phyloP scores from a whole-genome alignment of 2,888 invertebrate genomes.

The Troides helena region DNA sequence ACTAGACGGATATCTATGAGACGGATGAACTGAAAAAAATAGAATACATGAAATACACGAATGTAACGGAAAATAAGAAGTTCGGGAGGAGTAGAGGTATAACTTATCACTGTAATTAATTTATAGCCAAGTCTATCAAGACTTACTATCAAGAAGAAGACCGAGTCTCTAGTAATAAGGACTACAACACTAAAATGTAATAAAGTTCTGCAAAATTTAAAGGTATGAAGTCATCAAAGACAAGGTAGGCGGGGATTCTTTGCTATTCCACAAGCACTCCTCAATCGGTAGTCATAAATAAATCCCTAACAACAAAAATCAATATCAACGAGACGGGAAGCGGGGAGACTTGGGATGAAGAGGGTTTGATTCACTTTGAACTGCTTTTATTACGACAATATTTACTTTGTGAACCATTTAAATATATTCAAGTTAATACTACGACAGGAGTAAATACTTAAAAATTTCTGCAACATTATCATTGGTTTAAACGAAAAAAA shows the following conservation, averaged over 20 bases:
- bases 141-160: no score
- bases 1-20: no score
- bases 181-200: no score
- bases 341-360: slow-evolving; percentile 43
- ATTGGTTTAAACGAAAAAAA: not conserved
- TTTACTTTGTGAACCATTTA: slow-evolving; percentile 24
- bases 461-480: no score
- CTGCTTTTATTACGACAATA: slow-evolving; percentile 30
- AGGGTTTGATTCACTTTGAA: slow-evolving; percentile 40
- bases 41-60: no score
- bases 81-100: no score
- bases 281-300: slow-evolving; percentile 56
- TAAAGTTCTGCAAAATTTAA: not conserved
- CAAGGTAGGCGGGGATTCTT: not conserved
- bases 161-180: no score
- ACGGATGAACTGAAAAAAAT: no score
- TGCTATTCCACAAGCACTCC: slow-evolving; percentile 21
- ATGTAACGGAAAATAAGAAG: no score
- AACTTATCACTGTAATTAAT: no score
- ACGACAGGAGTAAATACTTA: not conserved
- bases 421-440: slow-evolving; percentile 18
- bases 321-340: slow-evolving; percentile 56
- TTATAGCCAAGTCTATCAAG: no score
- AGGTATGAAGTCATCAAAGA: slow-evolving; percentile 7
- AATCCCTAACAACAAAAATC: slow-evolving; percentile 72